Base-by-base conservation (phyloP, 64 coral and sea anemone species). In the Pachyseris speciosa region DNA sequence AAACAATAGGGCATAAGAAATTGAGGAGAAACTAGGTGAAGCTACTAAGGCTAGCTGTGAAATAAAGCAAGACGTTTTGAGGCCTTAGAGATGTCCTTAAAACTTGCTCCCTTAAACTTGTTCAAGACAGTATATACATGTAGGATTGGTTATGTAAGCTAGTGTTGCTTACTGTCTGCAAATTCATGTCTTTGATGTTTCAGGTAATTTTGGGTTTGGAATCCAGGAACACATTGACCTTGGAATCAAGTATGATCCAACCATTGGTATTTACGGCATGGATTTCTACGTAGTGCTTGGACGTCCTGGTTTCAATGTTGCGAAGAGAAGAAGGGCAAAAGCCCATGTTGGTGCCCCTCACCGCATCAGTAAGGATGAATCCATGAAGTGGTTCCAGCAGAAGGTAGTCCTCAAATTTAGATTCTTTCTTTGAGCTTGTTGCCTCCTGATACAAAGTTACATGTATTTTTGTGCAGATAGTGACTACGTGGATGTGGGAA, bases 351-450 rank as follows among this genome's bases (percentile, higher is more conserved):
- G 97, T 20, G 47, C 57, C 22, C 64, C 93, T 13, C 97, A 99
- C 61, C 89, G 90, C 50, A 78, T 99, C 17, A 87, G 38, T 13
- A 99, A 99, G 66, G 97, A 99, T 5, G 97, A 99, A 52, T 94
- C 97, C 5, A 99, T 99, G 97, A 99, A 99, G 42, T 99, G 97
- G 97, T 99, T 99, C 80, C 97, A 99, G 31, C 97, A 99, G 28
- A 99, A 99, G 97, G 97, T 98, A 84, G 36, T 7, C 25, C 2
- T 16, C 27, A 27, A 41, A 19, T 63, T 7, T 15, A 1, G 3
- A 64, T 30, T 67, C 3, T 5, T 4, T n/a, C 36, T 67, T 64
- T 39, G 33, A 13, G n/a, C n/a, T n/a, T n/a, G n/a, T n/a, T n/a
- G n/a, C n/a, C n/a, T n/a, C n/a, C n/a, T n/a, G n/a, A n/a, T n/a